Evolutionary conservation across 2,113 vertebrate species (phyloP).

Genomic region (Sorex araneus): DNA sequence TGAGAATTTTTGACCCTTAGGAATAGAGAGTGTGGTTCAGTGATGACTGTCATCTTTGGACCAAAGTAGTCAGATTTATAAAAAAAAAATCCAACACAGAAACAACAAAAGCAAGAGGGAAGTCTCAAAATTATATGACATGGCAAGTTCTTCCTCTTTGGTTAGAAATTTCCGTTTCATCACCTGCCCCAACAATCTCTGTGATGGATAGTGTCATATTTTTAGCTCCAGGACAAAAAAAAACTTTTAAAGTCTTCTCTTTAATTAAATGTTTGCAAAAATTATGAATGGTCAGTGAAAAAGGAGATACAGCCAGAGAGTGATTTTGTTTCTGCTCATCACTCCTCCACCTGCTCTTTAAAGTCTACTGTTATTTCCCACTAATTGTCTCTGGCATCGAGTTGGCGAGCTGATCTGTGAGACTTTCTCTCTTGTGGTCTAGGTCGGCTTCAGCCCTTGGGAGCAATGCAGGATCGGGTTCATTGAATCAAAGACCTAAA

Average conservation of each 20-base stretch:
- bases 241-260: constrained; percentile 61
- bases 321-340: constrained; percentile 73
- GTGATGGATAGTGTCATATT: constrained; percentile 76
- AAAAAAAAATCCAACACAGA: constrained; percentile 63
- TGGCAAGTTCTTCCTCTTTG: constrained; percentile 54
- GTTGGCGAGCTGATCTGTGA: constrained; percentile 77
- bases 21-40: constrained; percentile 52
- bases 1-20: background rate
- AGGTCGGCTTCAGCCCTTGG: constrained; percentile 76
- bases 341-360: constrained; percentile 81
- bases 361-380: constrained; percentile 81
- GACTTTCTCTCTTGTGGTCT: constrained; percentile 85
- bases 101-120: constrained; percentile 80
- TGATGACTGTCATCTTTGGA: constrained; percentile 43
- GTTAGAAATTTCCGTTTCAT: constrained; percentile 81
- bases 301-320: constrained; percentile 68
- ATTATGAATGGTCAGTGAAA: constrained; percentile 78
- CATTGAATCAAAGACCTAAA: constrained; percentile 84
- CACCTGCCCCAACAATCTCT: constrained; percentile 80
- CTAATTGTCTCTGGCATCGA: constrained; percentile 78
- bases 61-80: constrained; percentile 68
- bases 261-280: constrained; percentile 83
- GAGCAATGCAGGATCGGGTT: constrained; percentile 62
- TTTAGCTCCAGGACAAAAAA: constrained; percentile 80
- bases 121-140: constrained; percentile 83